phyloP scores from a whole-genome alignment of 64 coral and sea anemone genomes.

The Exaiptasia diaphana region DNA sequence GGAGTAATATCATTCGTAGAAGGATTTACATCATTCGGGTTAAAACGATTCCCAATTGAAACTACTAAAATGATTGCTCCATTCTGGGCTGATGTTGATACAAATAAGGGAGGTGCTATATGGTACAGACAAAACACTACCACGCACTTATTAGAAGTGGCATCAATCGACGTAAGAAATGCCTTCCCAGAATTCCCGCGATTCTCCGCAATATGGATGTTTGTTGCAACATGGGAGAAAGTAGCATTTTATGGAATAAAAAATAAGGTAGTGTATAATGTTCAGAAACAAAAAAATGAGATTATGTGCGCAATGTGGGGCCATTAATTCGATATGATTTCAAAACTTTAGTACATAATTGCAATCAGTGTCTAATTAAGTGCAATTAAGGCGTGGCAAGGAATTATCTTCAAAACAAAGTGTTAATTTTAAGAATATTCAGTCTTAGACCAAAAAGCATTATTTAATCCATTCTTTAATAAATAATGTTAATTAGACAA shows the following conservation, averaged over 20 bases:
- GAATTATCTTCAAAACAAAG: no score
- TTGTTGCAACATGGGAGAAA: conserved; percentile 54
- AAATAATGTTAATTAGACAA: no score
- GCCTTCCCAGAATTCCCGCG: conserved; percentile 10
- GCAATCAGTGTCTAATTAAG: no score
- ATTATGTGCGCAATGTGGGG: no score
- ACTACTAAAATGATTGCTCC: conserved; percentile 39
- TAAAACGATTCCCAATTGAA: conserved; percentile 40
- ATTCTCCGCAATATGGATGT: conserved; percentile 47
- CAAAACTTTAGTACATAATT: no score
- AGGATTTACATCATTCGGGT: conserved; percentile 28
- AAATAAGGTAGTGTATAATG: no score
- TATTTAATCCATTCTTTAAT: no score
- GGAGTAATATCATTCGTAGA: conserved; percentile 38
- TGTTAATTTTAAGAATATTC: no score
- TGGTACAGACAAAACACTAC: conserved; percentile 61
- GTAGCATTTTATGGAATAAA: conserved; percentile 66
- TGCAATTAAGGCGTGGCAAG: no score
- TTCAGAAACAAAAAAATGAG: not conserved
- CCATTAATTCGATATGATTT: no score
- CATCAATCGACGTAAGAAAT: conserved; percentile 22
- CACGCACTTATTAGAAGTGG: conserved; percentile 1
- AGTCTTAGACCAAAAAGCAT: no score
- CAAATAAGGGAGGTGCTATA: conserved; percentile 23
- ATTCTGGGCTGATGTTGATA: conserved; percentile 71